phyloP scores from a whole-genome alignment of 2,113 vertebrate genomes.

The Peromyscus leucopus region DNA sequence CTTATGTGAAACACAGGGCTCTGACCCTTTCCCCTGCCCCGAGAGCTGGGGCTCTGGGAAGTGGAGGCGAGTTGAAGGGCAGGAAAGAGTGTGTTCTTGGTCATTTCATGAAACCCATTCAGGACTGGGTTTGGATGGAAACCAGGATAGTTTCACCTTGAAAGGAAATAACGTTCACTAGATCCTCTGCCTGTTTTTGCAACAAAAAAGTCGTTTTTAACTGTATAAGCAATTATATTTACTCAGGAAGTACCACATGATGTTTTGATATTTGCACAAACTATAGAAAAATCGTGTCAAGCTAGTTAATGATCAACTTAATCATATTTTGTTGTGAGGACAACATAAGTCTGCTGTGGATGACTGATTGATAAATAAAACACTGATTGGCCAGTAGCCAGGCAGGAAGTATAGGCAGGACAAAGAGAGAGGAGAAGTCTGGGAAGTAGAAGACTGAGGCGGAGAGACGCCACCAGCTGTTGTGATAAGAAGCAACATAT shows the following conservation, averaged over 20 bases:
- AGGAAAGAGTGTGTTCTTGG: background rate
- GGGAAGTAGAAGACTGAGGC: too few relatives aligned
- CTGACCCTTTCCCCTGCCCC: background rate
- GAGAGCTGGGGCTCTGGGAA: background rate
- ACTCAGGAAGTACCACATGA: background rate
- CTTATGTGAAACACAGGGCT: background rate
- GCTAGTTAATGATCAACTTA: background rate
- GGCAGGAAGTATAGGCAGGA: too few relatives aligned
- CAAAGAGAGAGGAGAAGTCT: too few relatives aligned
- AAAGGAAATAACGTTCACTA: background rate
- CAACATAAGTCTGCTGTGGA: background rate
- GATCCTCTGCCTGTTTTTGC: background rate
- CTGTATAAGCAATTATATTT: background rate
- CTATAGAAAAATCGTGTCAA: background rate
- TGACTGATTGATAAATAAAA: too few relatives aligned
- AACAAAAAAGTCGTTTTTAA: background rate
- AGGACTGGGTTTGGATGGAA: background rate
- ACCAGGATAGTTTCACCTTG: background rate
- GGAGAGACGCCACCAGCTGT: too few relatives aligned
- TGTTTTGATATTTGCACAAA: background rate
- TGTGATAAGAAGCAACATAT: too few relatives aligned
- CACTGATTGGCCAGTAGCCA: too few relatives aligned
- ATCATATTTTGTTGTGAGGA: background rate
- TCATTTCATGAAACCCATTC: background rate
- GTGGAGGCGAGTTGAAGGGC: background rate